These are phyloP conservation scores for Lates japonicus DNA, from an alignment of 2,797 vertebrate genomes.

Conservation along the genomic window DNA sequence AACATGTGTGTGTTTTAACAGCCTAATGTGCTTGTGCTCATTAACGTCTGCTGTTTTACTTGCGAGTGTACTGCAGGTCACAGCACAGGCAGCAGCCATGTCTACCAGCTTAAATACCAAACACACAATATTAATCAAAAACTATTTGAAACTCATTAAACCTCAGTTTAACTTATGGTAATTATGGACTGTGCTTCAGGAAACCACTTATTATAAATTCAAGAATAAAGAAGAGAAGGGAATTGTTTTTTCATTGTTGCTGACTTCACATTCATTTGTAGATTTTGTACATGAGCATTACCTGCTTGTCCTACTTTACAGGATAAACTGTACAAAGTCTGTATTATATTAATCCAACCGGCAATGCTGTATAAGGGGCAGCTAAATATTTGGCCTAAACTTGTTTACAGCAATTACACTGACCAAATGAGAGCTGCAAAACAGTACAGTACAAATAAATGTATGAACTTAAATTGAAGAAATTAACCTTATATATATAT, in stretches of 20 bases:
- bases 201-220: conserved; percentile 24
- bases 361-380: neutral
- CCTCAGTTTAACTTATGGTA: conserved; percentile 40
- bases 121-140: conserved; percentile 58
- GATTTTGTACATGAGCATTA: neutral
- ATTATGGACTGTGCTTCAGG: conserved; percentile 3
- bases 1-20: conserved; percentile 67
- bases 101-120: conserved; percentile 55
- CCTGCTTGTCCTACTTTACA: neutral
- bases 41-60: conserved; percentile 74
- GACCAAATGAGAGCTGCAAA: neutral
- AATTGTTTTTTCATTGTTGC: neutral
- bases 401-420: neutral
- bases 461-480: neutral
- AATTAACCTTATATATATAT: neutral
- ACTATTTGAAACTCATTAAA: conserved; percentile 59
- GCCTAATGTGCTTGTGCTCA: conserved; percentile 70
- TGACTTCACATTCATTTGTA: neutral
- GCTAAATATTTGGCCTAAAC: neutral
- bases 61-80: conserved; percentile 63
- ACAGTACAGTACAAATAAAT: neutral
- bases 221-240: conserved; percentile 12
- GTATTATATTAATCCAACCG: neutral
- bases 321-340: neutral
- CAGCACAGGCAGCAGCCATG: conserved; percentile 57